phyloP scores from a whole-genome alignment of 2,113 vertebrate species.

The Hystrix cristata region DNA sequence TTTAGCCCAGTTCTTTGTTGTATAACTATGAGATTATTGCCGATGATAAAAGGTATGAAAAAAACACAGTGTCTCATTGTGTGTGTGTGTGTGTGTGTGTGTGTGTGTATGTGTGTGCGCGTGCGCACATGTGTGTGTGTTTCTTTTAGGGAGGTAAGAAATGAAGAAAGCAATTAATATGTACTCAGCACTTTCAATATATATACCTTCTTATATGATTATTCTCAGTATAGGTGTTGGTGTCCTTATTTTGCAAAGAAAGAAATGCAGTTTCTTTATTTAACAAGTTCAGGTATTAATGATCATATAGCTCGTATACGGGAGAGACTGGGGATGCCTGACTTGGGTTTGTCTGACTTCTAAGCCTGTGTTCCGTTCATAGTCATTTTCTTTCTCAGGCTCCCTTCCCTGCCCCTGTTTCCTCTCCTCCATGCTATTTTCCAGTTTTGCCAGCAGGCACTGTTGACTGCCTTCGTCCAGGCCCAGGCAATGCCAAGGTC shows the following conservation, averaged over 20 bases:
- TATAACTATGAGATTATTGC: neutral
- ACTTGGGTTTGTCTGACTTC: neutral
- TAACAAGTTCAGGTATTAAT: neutral
- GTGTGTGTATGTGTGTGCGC: neutral
- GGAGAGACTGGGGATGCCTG: neutral
- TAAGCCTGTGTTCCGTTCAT: neutral
- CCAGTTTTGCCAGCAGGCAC: neutral
- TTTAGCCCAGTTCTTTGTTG: neutral
- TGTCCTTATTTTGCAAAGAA: neutral
- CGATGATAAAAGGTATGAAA: neutral
- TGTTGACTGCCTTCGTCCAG: neutral
- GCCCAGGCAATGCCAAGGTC: neutral
- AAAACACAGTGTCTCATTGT: neutral
- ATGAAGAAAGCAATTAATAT: neutral
- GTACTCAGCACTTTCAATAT: neutral
- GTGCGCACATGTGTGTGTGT: neutral
- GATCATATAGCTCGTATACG: rapidly evolving
- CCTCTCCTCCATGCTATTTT: neutral
- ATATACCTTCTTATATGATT: neutral
- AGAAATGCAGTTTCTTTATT: neutral
- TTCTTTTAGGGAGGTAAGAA: neutral
- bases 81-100: neutral
- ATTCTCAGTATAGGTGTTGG: neutral
- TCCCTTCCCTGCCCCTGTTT: neutral
- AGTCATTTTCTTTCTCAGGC: neutral